Conservation (phyloP, 2,888 invertebrate species). For the Dyspetes luteomarginatus region DNA sequence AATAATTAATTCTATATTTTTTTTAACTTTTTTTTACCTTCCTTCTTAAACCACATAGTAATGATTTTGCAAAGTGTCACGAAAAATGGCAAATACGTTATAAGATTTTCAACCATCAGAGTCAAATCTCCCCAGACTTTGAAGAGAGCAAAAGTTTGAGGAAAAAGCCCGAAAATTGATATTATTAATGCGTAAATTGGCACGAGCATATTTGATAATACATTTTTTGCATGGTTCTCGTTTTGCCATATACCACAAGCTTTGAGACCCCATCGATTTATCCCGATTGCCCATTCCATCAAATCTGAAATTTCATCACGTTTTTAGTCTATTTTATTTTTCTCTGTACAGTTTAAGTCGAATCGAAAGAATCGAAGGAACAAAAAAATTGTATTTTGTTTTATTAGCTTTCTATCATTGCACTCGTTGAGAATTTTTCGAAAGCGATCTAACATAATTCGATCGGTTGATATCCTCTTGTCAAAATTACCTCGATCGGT, state of each 20-base stretch:
- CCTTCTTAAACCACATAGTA: constrained; percentile 21
- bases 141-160: constrained; percentile 28
- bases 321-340: no score
- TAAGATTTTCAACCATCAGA: constrained; percentile 40
- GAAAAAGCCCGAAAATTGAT: neutral
- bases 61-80: constrained; percentile 1
- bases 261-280: constrained; percentile 51
- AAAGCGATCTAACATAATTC: no score
- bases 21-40: constrained; percentile 2
- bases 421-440: no score
- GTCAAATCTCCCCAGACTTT: constrained; percentile 27
- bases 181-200: neutral
- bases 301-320: constrained; percentile 49
- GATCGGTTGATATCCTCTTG: neutral
- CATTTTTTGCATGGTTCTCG: neutral
- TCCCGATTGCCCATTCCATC: constrained; percentile 58
- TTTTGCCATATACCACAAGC: constrained; percentile 55
- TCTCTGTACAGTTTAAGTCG: no score
- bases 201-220: neutral
- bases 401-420: no score
- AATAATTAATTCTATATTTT: neutral
- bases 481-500: neutral
- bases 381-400: neutral
- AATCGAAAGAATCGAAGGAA: neutral
- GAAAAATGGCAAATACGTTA: constrained; percentile 5